These are phyloP conservation scores for Stichopus horrens DNA, from an alignment of 53 echinoderm and acorn worm genomes.

Conservation along the genomic window DNA sequence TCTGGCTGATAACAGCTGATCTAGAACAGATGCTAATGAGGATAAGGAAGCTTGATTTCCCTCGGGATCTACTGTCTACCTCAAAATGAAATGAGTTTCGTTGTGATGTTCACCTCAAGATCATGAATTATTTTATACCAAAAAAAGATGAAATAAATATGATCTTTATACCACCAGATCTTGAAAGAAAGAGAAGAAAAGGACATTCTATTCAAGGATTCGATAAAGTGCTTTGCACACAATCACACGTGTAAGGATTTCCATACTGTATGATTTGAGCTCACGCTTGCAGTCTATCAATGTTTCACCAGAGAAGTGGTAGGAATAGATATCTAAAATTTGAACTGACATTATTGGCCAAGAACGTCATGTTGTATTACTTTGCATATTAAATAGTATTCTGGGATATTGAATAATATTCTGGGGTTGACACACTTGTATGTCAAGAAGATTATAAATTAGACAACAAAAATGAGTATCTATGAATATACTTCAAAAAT, in stretches of 20 bases:
- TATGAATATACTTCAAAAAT: too few species aligned
- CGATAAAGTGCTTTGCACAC: background rate
- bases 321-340: too few species aligned
- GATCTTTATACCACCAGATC: background rate
- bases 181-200: background rate
- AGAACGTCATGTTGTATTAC: too few species aligned
- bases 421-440: too few species aligned
- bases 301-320: too few species aligned
- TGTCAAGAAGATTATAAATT: too few species aligned
- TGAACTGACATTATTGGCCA: too few species aligned
- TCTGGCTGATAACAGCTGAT: slow-evolving; percentile 33
- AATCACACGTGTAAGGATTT: background rate
- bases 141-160: background rate
- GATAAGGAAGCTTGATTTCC: slow-evolving; percentile 36
- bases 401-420: too few species aligned
- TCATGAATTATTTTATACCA: slow-evolving; percentile 36
- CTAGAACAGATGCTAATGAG: slow-evolving; percentile 47
- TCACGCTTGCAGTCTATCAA: too few species aligned
- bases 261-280: background rate
- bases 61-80: slow-evolving; percentile 37
- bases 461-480: too few species aligned
- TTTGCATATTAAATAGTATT: too few species aligned
- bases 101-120: slow-evolving; percentile 43
- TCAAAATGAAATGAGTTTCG: slow-evolving; percentile 39
- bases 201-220: background rate